Evolutionary conservation across 2,888 invertebrate genomes (phyloP).

Genomic region (Lathronympha strigana): DNA sequence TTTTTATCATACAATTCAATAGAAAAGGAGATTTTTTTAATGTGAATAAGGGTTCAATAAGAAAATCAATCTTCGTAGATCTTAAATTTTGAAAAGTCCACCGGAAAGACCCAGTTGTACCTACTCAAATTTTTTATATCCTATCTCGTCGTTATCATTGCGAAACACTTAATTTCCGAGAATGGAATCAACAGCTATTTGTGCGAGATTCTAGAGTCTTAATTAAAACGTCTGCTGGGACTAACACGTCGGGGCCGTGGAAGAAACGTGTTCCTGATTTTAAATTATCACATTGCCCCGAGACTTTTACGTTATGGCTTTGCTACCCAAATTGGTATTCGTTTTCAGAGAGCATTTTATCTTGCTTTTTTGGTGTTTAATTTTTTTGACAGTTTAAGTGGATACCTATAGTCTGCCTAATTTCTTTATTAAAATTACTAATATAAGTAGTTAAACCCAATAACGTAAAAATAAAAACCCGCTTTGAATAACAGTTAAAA

Average conservation of each 20-base stretch:
- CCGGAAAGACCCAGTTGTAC: neutral
- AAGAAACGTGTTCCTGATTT: slow-evolving; percentile 53
- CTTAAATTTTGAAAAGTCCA: too few relatives aligned
- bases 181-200: slow-evolving; percentile 33
- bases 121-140: slow-evolving; percentile 1
- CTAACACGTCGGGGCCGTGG: slow-evolving; percentile 51
- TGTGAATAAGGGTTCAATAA: too few relatives aligned
- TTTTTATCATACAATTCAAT: too few relatives aligned
- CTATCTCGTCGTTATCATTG: slow-evolving; percentile 20
- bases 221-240: slow-evolving; percentile 53
- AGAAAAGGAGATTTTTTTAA: too few relatives aligned
- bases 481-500: too few relatives aligned
- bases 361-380: too few relatives aligned
- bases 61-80: too few relatives aligned
- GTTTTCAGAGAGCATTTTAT: neutral
- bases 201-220: slow-evolving; percentile 41
- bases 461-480: too few relatives aligned
- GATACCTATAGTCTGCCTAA: too few relatives aligned
- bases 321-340: slow-evolving; percentile 1
- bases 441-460: too few relatives aligned
- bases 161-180: slow-evolving; percentile 29
- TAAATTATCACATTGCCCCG: slow-evolving; percentile 41
- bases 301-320: neutral
- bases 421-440: too few relatives aligned
- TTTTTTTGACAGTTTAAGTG: too few relatives aligned